Evolutionary conservation across 2,888 invertebrate genomes (phyloP), one percentile per base, ranked within the genome.

Genomic region (Synanthedon tipuliformis): DNA sequence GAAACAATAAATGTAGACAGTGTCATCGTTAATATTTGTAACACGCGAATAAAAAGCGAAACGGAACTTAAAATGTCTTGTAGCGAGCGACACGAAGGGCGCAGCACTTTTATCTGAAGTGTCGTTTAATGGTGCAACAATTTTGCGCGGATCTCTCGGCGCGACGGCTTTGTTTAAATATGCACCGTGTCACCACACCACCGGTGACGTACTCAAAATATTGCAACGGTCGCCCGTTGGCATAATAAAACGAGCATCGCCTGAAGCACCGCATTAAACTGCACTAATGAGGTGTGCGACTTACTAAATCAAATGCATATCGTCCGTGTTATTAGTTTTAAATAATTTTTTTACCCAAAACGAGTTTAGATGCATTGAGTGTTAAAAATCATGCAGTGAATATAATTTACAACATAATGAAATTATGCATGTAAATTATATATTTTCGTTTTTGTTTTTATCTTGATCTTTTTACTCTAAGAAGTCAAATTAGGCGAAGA

Each of bases 171-270:
- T 76, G 64, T 65, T 60, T 65, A 59, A 60, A 63, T 59, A 60
- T 60, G 59, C 60, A 60, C 48, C 60, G 54, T 59, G 59, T 60
- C 59, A 58, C 56, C 54, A 52, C 69, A 58, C 56, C 54, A 52
- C 69, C 70, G 71, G 75, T 79, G 80, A 81, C 75, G 75, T 78
- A 73, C 80, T 81, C 77, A 73, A 82, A 81, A 81, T 79, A 83
- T 80, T 80, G 81, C 73, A 77, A 71, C 77, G 74, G 66, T 63
- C 75, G 75, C 75, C 78, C 76, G 77, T 78, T 78, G 78, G 83
- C 81, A 81, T 82, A 81, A 83, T 84, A 81, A 78, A 56, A 56
- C 45, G 57, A 55, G 56, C 58, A 57, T 55, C 55, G 54, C 56
- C 51, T 54, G 54, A 54, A 53, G 54, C 56, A 23, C 16, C 51